Evolutionary conservation across 1,140 invertebrate genomes (phyloP).

Genomic region (Cepaea nemoralis): DNA sequence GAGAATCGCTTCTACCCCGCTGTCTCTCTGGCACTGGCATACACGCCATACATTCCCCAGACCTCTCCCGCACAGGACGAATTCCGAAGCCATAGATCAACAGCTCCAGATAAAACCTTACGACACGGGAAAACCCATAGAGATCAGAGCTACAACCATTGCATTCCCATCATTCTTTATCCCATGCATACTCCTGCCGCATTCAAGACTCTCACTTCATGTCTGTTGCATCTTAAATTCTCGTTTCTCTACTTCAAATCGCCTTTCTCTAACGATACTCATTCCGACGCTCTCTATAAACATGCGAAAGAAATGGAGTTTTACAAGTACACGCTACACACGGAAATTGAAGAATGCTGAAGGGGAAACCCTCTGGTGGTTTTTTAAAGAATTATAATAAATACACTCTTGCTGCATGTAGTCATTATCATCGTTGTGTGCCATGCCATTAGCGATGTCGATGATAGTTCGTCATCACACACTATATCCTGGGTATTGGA

Average conservation of each 20-base stretch:
- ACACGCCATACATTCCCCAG: too few relatives aligned
- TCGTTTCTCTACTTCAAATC: neutral
- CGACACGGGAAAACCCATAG: neutral
- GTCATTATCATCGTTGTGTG: too few relatives aligned
- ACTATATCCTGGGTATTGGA: too few relatives aligned
- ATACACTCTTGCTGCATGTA: too few relatives aligned
- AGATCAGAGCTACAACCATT: neutral
- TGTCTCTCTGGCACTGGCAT: too few relatives aligned
- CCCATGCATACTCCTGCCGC: neutral
- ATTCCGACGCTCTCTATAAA: neutral
- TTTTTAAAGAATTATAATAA: too few relatives aligned
- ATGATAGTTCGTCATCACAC: too few relatives aligned
- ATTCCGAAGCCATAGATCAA: neutral
- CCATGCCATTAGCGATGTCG: too few relatives aligned
- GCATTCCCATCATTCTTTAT: neutral
- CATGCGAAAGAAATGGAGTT: neutral
- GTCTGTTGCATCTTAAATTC: constrained; percentile 1
- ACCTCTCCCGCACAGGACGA: neutral
- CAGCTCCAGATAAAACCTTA: neutral
- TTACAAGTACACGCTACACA: too few relatives aligned
- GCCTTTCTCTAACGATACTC: neutral
- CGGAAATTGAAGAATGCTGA: too few relatives aligned
- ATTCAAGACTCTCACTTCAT: neutral
- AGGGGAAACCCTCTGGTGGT: too few relatives aligned
- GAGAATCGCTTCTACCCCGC: too few relatives aligned